Percentiles rank a stretch among this genome's conserved stretches.
These are phyloP conservation scores for Gila robusta DNA, from an alignment of 2,797 vertebrate species.

Conservation along the genomic window DNA sequence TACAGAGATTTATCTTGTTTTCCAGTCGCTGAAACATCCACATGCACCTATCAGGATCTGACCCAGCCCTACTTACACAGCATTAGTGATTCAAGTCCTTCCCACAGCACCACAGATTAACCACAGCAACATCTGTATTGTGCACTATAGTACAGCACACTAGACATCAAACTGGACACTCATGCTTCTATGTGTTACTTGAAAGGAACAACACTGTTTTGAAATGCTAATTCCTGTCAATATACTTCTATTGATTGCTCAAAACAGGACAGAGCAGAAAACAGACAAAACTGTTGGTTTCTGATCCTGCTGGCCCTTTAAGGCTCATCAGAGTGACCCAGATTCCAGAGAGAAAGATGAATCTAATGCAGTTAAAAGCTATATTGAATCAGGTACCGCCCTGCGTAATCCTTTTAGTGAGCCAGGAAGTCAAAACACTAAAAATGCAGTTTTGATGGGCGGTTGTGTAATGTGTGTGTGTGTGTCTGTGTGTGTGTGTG, in stretches of 20 bases:
- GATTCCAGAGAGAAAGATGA: slow-evolving; percentile 74
- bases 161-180: not conserved
- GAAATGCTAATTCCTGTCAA: not conserved
- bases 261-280: not conserved
- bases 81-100: slow-evolving; percentile 37
- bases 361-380: slow-evolving; percentile 73
- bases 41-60: slow-evolving; percentile 73
- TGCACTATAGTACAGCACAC: slow-evolving; percentile 5
- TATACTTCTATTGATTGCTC: not conserved
- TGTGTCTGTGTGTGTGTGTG: slow-evolving; percentile 49
- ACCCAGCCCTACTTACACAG: slow-evolving; percentile 64
- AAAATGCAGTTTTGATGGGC: slow-evolving; percentile 45
- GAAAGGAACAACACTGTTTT: not conserved
- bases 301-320: slow-evolving; percentile 69
- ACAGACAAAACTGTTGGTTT: not conserved
- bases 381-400: slow-evolving; percentile 74
- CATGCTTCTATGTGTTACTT: not conserved
- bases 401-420: slow-evolving; percentile 74
- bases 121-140: slow-evolving; percentile 23
- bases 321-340: slow-evolving; percentile 77
- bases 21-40: slow-evolving; percentile 74
- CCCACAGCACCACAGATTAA: slow-evolving; percentile 41
- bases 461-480: slow-evolving; percentile 50
- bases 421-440: slow-evolving; percentile 67
- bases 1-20: slow-evolving; percentile 72